Evolutionary conservation across 2,888 invertebrate genomes (phyloP).

Genomic region (Cephus rjabovi): DNA sequence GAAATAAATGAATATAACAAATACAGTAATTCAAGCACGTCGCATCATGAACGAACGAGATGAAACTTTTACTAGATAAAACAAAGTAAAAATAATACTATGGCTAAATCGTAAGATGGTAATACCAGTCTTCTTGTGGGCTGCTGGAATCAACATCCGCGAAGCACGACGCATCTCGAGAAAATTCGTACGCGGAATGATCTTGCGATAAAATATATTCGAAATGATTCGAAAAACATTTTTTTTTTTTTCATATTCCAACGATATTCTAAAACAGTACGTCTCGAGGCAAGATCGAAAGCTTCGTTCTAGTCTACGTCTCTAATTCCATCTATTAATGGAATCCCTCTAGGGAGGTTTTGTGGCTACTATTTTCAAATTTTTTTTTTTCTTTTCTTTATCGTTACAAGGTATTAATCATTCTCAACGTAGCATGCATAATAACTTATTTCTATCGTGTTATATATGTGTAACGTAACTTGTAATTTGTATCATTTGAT

Average conservation of each 20-base stretch:
- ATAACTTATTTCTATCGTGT: neutral
- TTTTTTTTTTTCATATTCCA: neutral
- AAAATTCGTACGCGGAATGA: neutral
- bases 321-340: neutral
- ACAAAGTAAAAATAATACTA: constrained; percentile 4
- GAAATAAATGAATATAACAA: neutral
- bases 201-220: neutral
- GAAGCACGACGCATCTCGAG: constrained; percentile 14
- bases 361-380: neutral
- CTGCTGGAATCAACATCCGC: constrained; percentile 15
- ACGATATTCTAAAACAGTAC: neutral
- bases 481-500: neutral
- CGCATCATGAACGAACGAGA: no score
- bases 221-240: neutral
- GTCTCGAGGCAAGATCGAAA: neutral
- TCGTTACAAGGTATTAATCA: neutral
- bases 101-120: constrained; percentile 17
- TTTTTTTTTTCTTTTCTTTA: neutral
- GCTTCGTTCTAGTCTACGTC: neutral
- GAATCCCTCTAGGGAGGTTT: neutral
- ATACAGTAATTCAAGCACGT: neutral
- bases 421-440: neutral
- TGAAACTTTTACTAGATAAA: neutral
- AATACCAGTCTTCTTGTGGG: constrained; percentile 22
- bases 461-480: neutral